Conservation (phyloP, 2,113 vertebrate genomes). For the Noctilio leporinus region DNA sequence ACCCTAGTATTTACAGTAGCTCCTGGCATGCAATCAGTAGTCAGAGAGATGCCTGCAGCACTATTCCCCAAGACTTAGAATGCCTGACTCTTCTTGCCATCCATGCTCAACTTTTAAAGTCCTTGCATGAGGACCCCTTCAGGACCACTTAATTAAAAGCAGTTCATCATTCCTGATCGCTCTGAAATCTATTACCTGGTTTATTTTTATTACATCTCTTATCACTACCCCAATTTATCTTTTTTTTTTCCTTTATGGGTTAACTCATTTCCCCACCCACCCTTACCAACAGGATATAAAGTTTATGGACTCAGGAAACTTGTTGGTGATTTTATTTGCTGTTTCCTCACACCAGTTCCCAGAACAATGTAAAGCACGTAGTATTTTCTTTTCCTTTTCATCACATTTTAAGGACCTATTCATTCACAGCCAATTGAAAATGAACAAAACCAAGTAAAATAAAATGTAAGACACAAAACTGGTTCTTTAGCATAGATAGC, state of each 20-base stretch:
- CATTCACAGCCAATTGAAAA: neutral
- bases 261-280: neutral
- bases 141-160: neutral
- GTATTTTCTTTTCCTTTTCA: neutral
- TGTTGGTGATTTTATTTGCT: neutral
- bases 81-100: neutral
- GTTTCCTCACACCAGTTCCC: neutral
- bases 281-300: neutral
- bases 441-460: neutral
- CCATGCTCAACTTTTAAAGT: neutral
- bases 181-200: neutral
- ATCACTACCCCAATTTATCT: neutral
- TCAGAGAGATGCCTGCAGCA: accelerated
- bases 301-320: neutral
- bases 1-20: neutral
- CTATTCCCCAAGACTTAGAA: neutral
- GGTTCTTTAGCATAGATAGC: neutral
- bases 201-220: neutral
- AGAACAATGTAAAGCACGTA: neutral
- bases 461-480: neutral
- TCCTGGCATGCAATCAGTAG: accelerated
- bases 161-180: neutral
- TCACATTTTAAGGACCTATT: neutral
- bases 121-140: neutral
- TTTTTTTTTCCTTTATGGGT: neutral